Evolutionary conservation across 2,797 vertebrate genomes (phyloP).

Genomic region (Danio aesculapii): DNA sequence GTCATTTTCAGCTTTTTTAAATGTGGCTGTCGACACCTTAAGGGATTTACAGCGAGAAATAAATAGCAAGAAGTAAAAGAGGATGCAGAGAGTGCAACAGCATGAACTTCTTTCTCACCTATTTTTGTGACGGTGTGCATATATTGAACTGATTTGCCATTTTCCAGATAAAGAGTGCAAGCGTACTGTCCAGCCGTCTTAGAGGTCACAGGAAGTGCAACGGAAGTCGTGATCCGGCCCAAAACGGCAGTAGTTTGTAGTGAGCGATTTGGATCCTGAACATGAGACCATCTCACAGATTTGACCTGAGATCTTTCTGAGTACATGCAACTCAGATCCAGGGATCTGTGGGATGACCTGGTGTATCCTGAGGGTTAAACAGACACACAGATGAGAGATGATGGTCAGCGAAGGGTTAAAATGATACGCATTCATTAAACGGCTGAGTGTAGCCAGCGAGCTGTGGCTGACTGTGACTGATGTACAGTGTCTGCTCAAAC

Average conservation of each 20-base stretch:
- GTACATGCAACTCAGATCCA: slow-evolving; percentile 73
- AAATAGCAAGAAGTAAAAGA: neutral
- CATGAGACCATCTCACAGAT: slow-evolving; percentile 65
- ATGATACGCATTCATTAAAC: slow-evolving; percentile 82
- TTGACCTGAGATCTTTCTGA: slow-evolving; percentile 64
- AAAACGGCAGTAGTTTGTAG: slow-evolving; percentile 35
- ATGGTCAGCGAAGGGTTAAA: slow-evolving; percentile 70
- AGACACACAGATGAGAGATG: slow-evolving; percentile 27
- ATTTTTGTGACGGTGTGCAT: slow-evolving; percentile 52
- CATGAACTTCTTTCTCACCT: slow-evolving; percentile 46
- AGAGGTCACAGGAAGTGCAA: slow-evolving; percentile 69
- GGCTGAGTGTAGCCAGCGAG: slow-evolving; percentile 73
- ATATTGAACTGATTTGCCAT: slow-evolving; percentile 65
- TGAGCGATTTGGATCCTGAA: slow-evolving; percentile 60
- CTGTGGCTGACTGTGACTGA: slow-evolving; percentile 78
- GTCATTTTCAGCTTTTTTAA: neutral
- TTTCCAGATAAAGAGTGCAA: slow-evolving; percentile 73
- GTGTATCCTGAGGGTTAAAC: slow-evolving; percentile 64
- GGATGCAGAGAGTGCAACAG: neutral
- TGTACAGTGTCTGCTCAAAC: slow-evolving; percentile 78
- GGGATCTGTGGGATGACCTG: neutral
- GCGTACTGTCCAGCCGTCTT: slow-evolving; percentile 77
- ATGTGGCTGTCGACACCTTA: neutral
- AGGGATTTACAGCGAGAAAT: slow-evolving; percentile 9
- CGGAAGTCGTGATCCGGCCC: slow-evolving; percentile 61